These are phyloP conservation scores for Ciconia boyciana DNA, from an alignment of 2,113 vertebrate genomes.

Conservation along the genomic window DNA sequence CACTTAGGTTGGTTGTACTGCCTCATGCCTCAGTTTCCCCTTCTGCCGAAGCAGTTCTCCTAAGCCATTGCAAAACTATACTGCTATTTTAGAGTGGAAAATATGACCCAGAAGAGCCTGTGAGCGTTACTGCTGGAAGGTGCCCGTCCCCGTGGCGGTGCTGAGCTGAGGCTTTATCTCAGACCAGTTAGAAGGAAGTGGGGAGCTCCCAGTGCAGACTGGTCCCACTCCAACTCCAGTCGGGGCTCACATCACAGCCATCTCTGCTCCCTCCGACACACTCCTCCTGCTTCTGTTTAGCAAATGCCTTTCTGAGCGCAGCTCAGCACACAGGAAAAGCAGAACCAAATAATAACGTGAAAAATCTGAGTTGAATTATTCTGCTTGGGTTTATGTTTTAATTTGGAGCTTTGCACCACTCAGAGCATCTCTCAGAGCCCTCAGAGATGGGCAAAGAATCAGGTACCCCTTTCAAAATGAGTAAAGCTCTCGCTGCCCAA, in stretches of 20 bases:
- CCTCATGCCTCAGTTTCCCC: neutral
- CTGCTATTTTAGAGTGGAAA: neutral
- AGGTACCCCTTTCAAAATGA: fast-evolving
- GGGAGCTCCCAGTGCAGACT: neutral
- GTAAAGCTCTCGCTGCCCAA: neutral
- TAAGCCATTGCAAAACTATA: neutral
- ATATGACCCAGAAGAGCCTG: neutral
- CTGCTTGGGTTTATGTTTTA: neutral
- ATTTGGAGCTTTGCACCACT: neutral
- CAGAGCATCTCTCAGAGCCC: neutral
- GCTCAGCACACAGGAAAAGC: neutral
- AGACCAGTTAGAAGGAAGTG: neutral
- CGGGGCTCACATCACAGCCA: neutral
- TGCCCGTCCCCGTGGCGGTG: neutral
- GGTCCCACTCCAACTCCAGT: neutral
- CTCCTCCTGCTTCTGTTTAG: neutral
- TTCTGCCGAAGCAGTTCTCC: neutral
- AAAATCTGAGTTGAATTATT: neutral
- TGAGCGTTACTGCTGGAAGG: neutral
- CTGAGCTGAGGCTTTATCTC: neutral
- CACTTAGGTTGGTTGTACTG: fast-evolving
- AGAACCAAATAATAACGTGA: neutral
- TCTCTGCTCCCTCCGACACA: neutral
- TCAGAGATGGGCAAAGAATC: neutral
- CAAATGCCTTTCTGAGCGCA: neutral